These are phyloP conservation scores for Lepidocyrtoides sp. DNA, from an alignment of 2,888 invertebrate species.

Conservation along the genomic window DNA sequence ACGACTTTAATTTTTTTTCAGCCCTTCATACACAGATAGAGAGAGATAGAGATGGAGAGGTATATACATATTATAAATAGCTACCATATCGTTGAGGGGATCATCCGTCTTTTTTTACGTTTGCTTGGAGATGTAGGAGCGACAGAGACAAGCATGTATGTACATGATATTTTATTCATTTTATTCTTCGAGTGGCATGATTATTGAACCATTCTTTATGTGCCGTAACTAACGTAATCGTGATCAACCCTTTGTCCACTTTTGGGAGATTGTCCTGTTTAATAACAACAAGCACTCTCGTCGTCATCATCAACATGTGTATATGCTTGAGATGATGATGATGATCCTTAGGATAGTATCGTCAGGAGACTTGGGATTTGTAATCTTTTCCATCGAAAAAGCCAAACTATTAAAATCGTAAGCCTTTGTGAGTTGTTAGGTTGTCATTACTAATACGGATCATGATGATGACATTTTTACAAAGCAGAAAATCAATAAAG, in stretches of 20 bases:
- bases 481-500: constrained; percentile 63
- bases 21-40: neutral
- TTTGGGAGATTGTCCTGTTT: constrained; percentile 56
- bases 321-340: no score
- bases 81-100: constrained; percentile 4
- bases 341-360: constrained; percentile 20
- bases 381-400: constrained; percentile 67
- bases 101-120: neutral
- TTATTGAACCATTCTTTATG: constrained; percentile 61
- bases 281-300: constrained; percentile 18
- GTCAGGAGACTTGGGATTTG: constrained; percentile 29
- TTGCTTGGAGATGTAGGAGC: neutral
- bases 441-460: constrained; percentile 59
- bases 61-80: neutral
- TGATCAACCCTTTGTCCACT: constrained; percentile 62
- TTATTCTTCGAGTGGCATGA: constrained; percentile 1
- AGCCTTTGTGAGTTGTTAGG: neutral
- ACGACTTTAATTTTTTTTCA: constrained; percentile 1
- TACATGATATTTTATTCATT: neutral
- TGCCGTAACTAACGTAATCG: constrained; percentile 42
- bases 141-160: neutral
- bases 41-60: neutral
- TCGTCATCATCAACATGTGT: neutral
- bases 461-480: constrained; percentile 65
- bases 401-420: constrained; percentile 17